phyloP scores from a whole-genome alignment of 2,888 invertebrate species.

The Urechis unicinctus region DNA sequence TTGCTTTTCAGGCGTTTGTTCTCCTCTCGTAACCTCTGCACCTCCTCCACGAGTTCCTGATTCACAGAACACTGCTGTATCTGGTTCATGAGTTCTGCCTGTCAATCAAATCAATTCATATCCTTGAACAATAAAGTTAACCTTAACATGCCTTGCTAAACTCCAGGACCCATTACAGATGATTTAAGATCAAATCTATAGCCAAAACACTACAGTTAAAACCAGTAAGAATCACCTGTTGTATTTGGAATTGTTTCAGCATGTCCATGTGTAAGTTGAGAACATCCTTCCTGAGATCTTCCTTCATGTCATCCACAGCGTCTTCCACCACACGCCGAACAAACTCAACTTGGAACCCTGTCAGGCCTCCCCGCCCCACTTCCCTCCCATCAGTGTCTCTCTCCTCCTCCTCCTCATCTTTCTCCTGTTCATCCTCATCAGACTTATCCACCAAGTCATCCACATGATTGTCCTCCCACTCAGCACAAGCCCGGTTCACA shows the following conservation, averaged over 20 bases:
- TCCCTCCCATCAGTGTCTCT: too few species aligned
- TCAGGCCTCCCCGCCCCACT: too few species aligned
- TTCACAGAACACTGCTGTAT: slow-evolving; percentile 36
- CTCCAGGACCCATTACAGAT: neutral
- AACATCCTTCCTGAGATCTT: slow-evolving; percentile 33
- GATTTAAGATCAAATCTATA: neutral
- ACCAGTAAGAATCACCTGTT: slow-evolving; percentile 26
- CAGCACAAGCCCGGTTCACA: too few species aligned
- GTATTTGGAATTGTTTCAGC: slow-evolving; percentile 36
- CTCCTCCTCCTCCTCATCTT: too few species aligned
- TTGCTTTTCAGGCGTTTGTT: slow-evolving; percentile 32
- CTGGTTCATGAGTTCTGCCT: slow-evolving; percentile 28
- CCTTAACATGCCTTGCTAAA: too few species aligned
- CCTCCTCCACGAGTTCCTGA: slow-evolving; percentile 31
- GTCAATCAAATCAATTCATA: too few species aligned
- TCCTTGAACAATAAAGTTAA: too few species aligned
- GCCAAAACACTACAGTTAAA: neutral
- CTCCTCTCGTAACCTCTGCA: slow-evolving; percentile 33
- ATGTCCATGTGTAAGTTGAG: slow-evolving; percentile 37
- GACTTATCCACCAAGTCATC: too few species aligned
- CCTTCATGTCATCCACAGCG: slow-evolving; percentile 36
- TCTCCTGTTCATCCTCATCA: too few species aligned
- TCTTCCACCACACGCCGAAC: slow-evolving; percentile 32
- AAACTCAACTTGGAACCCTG: slow-evolving; percentile 33
- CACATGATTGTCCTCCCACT: too few species aligned